These are phyloP conservation scores for Genyomyrus donnyi DNA, from an alignment of 2,113 vertebrate species.

Conservation along the genomic window DNA sequence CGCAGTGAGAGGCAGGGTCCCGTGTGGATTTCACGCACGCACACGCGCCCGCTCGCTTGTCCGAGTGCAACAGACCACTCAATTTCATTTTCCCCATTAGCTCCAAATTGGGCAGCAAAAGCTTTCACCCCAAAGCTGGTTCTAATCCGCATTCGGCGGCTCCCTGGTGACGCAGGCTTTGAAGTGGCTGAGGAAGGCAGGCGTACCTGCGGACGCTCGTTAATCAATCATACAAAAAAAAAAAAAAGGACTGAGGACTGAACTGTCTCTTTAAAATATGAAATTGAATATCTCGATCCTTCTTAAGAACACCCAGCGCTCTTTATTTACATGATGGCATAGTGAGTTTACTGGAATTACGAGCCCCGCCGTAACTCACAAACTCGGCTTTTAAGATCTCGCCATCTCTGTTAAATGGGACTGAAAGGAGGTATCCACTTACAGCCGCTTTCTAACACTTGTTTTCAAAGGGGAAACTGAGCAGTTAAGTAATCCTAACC, in stretches of 20 bases:
- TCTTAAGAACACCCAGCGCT: neutral
- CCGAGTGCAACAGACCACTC: constrained; percentile 31
- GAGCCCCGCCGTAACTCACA: no score
- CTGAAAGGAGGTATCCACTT: neutral
- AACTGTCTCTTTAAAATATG: neutral
- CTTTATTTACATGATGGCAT: neutral
- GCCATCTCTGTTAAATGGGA: neutral
- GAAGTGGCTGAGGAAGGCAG: neutral
- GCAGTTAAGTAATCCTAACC: neutral
- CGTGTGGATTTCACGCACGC: neutral
- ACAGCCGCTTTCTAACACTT: neutral
- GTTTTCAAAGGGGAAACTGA: neutral
- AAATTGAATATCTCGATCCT: neutral
- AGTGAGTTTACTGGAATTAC: neutral
- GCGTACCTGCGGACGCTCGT: neutral
- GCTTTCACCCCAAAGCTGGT: constrained; percentile 46
- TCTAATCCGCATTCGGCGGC: constrained; percentile 44
- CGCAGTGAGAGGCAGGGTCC: neutral
- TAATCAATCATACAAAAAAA: constrained; percentile 8
- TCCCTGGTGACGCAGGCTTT: neutral
- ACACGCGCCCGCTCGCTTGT: neutral
- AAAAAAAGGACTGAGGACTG: neutral
- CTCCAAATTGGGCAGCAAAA: constrained; percentile 54
- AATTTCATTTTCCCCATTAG: constrained; percentile 56
- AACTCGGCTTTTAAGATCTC: neutral